Conservation (phyloP, 1,140 invertebrate species). For the Atta cephalotes region DNA sequence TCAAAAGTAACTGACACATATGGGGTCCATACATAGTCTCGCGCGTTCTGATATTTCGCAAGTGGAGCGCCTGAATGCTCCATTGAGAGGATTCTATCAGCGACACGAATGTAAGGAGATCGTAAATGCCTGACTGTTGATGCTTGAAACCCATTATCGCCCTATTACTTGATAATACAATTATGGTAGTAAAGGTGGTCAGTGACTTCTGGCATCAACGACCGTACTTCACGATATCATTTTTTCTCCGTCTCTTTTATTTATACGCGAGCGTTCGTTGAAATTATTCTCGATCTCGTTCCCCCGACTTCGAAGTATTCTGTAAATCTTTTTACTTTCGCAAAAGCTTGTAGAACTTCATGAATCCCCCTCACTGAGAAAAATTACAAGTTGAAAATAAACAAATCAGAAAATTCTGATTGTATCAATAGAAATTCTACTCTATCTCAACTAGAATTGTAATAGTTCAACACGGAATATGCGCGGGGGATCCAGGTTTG, state of each 20-base stretch:
- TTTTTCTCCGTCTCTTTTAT: background rate
- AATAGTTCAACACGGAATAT: too few relatives aligned
- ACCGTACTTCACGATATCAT: background rate
- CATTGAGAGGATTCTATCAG: conserved; percentile 60
- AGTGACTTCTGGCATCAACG: conserved; percentile 52
- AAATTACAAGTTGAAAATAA: too few relatives aligned
- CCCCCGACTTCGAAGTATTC: background rate
- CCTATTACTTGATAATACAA: conserved; percentile 56
- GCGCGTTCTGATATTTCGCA: conserved; percentile 55
- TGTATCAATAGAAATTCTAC: too few relatives aligned
- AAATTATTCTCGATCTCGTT: conserved; percentile 2
- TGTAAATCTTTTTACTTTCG: conserved; percentile 8
- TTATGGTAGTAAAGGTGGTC: conserved; percentile 55
- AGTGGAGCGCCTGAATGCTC: conserved; percentile 59
- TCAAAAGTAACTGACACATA: conserved; percentile 23
- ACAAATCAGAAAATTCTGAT: too few relatives aligned
- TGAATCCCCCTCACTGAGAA: background rate
- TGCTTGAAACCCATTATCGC: conserved; percentile 60
- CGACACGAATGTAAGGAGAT: conserved; percentile 38
- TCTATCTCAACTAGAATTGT: too few relatives aligned
- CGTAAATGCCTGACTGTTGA: conserved; percentile 43
- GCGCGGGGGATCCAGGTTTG: too few relatives aligned
- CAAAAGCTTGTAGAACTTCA: background rate
- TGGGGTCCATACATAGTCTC: background rate
- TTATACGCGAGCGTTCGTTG: background rate